Base-by-base conservation (phyloP, 2,797 vertebrate species). In the Discoglossus pictus region DNA sequence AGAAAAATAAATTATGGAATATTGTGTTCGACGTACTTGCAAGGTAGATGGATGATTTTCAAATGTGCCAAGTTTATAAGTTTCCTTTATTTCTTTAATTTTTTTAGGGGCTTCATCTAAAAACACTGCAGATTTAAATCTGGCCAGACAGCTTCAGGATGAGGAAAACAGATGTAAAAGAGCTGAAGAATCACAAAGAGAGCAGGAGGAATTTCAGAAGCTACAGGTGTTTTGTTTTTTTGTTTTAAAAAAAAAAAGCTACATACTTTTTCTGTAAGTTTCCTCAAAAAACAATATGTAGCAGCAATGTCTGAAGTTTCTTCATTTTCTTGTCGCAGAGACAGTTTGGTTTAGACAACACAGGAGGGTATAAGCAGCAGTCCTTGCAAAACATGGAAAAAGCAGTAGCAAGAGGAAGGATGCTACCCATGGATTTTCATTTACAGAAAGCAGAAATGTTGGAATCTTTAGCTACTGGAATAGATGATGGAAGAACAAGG, bases 341-440 rank as follows among this genome's bases (percentile, higher is more conserved):
- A 64, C 91, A 90, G 40, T 96, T 93, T 80, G 96, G 94, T 7
- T 70, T 97, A 78, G 92, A 94, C 60, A 84, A 88, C 70, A 86
- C 89, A 21, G 94, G 94, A 64, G 93, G 94, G 61, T 98, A 94
- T 76, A 87, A 87, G 69, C 86, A 87, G 43, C 95, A 98, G 52
- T 86, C 91, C 52, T 82, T 95, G 54, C 89, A 76, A 67, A 91
- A 82, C 65, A 87, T 98, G 93, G 92, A 94, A 85, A 89, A 65
- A 62, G 93, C 91, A 13, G 94, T 98, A 31, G 81, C 87, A 25
- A 82, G 80, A 15, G 95, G 95, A 71, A 84, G 81, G 50, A 87
- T 98, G 90, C 79, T 76, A 21, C 93, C 94, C 0, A 84, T 83
- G 56, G 93, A 97, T 44, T 97, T 93, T 82, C 93, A 98, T 71